Evolutionary conservation across 2,113 vertebrate species (phyloP), one percentile per base, ranked within the genome.

Genomic region (Ranitomeya variabilis): DNA sequence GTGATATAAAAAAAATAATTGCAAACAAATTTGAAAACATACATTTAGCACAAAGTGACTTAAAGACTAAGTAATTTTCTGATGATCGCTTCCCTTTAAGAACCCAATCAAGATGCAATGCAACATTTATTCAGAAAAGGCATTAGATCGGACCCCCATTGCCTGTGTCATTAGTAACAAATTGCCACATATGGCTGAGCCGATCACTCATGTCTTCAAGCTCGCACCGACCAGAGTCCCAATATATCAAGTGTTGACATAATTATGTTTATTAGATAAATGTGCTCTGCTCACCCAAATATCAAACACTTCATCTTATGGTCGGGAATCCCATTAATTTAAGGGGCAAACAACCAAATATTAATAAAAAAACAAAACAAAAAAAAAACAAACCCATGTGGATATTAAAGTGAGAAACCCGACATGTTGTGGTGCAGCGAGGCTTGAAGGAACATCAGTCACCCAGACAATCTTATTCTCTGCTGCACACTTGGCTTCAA

Each of bases 241-340:
- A 54, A 83, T 83, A 83, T 51, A 83, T 83, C 87, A 83, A 80
- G 21, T 15, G 45, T 57, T 80, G 77, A 87, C 77, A 80, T 87
- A 87, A 80, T 80, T 80, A 87, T 80, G 76, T 87, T 80, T 86
- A 86, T 79, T 79, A 86, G 85, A 86, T 64, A 86, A 64, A 86
- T 86, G 85, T 55, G 55, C 11, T 21, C 57, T 64, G 85, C 78
- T 86, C 52, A 67, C 76, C 51, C 60, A 59, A 64, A 78, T 86
- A 54, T 86, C 85, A 80, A 80, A 80, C 77, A 69, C 76, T 87
- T 80, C 77, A 87, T 87, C 86, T 57, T 87, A 62, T 80, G 45
- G 19, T 71, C 23, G 15, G 23, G 23, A 80, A 71, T 80, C 77
- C 26, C 71, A 67, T 57, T 80, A 37, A 71, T 80, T 55, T 80